Percentiles rank a stretch among this genome's conserved stretches.
Evolutionary conservation across 2,113 vertebrate genomes (phyloP).

Genomic region (Tretioscincus oriximinensis): DNA sequence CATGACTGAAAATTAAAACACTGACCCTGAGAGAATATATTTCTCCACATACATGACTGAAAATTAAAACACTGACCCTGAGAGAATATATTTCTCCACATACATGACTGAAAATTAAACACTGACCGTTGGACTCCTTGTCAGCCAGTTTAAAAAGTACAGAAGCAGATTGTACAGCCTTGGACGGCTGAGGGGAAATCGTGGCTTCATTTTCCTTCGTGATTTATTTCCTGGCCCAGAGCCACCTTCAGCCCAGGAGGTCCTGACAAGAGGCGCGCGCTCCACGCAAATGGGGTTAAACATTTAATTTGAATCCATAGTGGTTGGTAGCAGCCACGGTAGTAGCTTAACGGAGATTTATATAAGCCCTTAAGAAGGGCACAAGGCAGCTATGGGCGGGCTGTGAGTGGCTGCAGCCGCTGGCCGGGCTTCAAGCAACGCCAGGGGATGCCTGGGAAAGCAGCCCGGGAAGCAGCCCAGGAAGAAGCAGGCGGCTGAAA

Average conservation of each 20-base stretch:
- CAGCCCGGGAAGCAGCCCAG: conserved; percentile 79
- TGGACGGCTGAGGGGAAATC: neutral
- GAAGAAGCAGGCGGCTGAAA: conserved; percentile 65
- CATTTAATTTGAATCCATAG: conserved; percentile 60
- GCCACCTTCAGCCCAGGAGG: neutral
- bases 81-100: too few relatives aligned
- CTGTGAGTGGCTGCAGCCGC: conserved; percentile 64
- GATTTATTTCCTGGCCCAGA: neutral
- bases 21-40: too few relatives aligned
- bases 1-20: too few relatives aligned
- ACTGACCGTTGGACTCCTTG: conserved; percentile 30
- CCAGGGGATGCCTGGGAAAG: conserved; percentile 46
- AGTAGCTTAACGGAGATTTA: conserved; percentile 70
- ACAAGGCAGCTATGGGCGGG: conserved; percentile 70
- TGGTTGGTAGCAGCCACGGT: conserved; percentile 55
- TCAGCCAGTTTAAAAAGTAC: conserved; percentile 13
- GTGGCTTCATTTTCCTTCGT: neutral
- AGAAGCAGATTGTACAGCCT: neutral
- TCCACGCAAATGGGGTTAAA: conserved; percentile 57
- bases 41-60: too few relatives aligned
- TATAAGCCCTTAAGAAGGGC: conserved; percentile 65
- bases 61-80: conserved; percentile 10
- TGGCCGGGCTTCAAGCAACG: conserved; percentile 70
- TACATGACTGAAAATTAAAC: too few relatives aligned
- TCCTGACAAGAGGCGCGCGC: neutral